Percentiles rank a stretch among this genome's conserved stretches.
These are phyloP conservation scores for Onychostoma macrolepis DNA, from an alignment of 2,113 vertebrate genomes.

Conservation along the genomic window DNA sequence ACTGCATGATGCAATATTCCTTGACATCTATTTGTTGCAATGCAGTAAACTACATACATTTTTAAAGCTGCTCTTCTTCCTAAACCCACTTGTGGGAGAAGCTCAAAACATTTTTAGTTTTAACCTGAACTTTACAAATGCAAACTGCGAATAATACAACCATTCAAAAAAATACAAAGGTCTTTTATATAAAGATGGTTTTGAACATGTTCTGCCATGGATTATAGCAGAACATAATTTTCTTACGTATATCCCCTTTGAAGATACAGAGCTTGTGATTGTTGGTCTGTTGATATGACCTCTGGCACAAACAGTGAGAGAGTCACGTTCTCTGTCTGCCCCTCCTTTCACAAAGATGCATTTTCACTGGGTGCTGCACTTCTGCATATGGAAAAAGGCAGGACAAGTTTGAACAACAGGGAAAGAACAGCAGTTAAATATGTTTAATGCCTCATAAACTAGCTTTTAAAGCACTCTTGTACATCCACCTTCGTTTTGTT, in stretches of 20 bases:
- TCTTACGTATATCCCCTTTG: constrained; percentile 12
- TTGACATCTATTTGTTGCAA: not conserved
- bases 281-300: constrained; percentile 49
- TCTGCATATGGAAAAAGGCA: not conserved
- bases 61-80: not conserved
- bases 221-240: constrained; percentile 57
- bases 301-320: constrained; percentile 42
- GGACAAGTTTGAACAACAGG: not conserved
- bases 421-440: not conserved
- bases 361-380: not conserved
- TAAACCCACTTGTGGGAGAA: not conserved
- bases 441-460: not conserved
- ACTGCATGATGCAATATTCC: not conserved
- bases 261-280: constrained; percentile 43
- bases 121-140: constrained; percentile 17
- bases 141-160: constrained; percentile 43
- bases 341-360: constrained; percentile 35
- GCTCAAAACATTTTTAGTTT: not conserved
- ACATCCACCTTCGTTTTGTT: not conserved
- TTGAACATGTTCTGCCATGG: not conserved
- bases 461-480: not conserved
- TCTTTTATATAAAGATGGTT: not conserved
- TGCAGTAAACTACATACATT: not conserved
- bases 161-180: constrained; percentile 54
- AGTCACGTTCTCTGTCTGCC: constrained; percentile 1